Evolutionary conservation across 2,888 invertebrate genomes (phyloP).

Genomic region (Drosophila greeni): DNA sequence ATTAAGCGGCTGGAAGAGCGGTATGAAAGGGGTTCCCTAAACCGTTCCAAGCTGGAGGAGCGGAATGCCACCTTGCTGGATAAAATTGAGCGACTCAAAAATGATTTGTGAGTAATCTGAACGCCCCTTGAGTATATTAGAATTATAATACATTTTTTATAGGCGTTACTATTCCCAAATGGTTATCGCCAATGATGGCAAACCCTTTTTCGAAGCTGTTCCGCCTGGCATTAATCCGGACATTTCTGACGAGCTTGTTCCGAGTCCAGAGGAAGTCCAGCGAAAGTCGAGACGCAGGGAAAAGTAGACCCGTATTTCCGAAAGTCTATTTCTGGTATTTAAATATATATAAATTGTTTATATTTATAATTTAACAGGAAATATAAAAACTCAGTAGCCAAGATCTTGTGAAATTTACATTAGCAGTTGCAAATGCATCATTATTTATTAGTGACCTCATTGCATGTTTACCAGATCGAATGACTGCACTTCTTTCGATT

Average conservation of each 20-base stretch:
- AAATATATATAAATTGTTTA: background rate
- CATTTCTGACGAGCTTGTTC: no score
- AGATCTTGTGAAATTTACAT: background rate
- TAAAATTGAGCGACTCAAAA: background rate
- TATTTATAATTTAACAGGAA: background rate
- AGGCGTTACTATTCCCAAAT: slow-evolving; percentile 3
- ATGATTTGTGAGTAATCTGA: background rate
- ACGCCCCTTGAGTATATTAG: background rate
- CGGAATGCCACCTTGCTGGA: background rate
- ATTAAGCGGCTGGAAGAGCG: background rate
- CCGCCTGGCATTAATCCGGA: no score
- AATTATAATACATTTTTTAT: no score
- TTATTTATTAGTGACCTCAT: background rate
- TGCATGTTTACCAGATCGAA: background rate
- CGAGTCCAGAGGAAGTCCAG: background rate
- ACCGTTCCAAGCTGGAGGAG: background rate
- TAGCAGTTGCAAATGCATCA: background rate
- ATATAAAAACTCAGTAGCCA: background rate
- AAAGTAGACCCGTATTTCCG: background rate
- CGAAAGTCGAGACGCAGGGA: background rate
- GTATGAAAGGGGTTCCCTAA: background rate
- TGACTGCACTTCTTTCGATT: background rate
- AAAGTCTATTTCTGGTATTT: background rate
- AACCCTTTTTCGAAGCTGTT: background rate
- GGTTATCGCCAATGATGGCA: background rate